These are phyloP conservation scores for Dipodomys merriami DNA, from an alignment of 2,113 vertebrate species.

Conservation along the genomic window DNA sequence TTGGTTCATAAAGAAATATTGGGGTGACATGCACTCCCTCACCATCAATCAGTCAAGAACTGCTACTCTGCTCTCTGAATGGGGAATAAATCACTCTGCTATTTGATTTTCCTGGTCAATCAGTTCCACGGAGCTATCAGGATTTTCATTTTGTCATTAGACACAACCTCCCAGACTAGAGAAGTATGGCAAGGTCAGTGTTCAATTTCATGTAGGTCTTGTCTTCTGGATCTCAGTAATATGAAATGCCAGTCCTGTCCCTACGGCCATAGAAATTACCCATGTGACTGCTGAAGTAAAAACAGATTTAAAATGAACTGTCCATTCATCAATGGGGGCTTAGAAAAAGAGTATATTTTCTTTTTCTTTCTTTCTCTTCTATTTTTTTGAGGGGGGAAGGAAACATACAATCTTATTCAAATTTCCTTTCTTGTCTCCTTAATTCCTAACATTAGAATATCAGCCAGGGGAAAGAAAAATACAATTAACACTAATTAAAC, in stretches of 20 bases:
- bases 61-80: neutral
- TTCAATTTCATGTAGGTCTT: neutral
- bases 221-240: neutral
- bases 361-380: neutral
- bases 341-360: neutral
- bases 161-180: neutral
- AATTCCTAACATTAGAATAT: neutral
- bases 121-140: neutral
- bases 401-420: neutral
- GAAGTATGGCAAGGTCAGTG: neutral
- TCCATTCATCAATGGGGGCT: neutral
- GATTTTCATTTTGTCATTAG: conserved; percentile 16
- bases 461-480: neutral
- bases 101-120: neutral
- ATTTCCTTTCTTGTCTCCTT: neutral
- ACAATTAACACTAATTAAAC: neutral
- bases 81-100: neutral
- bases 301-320: neutral
- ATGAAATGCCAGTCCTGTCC: neutral
- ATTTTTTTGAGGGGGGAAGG: neutral
- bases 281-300: neutral
- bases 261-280: neutral
- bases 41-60: neutral
- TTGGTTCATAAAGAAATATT: neutral
- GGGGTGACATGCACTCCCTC: neutral